Evolutionary conservation across 2,888 invertebrate genomes (phyloP), one percentile per base, ranked within the genome.

Genomic region (Litoditis marina): DNA sequence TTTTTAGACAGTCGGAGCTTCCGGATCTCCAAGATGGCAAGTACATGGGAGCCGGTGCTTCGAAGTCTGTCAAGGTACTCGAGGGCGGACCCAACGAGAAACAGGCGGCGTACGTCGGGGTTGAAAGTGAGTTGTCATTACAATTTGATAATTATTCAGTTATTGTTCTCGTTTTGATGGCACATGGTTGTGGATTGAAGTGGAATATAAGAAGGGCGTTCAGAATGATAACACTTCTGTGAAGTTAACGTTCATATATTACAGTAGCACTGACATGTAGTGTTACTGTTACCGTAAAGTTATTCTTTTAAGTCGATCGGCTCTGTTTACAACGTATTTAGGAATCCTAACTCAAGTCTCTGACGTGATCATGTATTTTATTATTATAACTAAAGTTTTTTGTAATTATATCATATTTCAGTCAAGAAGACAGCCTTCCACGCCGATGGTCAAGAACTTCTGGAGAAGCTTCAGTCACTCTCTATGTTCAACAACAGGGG

Each of bases 341-440:
- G 16, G 28, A 8, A 16, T 16, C 16, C 52, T 51, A n/a, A 11
- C 8, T 16, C 19, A 19, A 19, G 3, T n/a, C 1, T 46, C n/a
- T n/a, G n/a, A n/a, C n/a, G n/a, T n/a, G n/a, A n/a, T n/a, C n/a
- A n/a, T n/a, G n/a, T n/a, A n/a, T n/a, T n/a, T n/a, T n/a, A n/a
- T n/a, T n/a, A n/a, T n/a, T n/a, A n/a, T n/a, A n/a, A n/a, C n/a
- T n/a, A n/a, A n/a, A n/a, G n/a, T n/a, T n/a, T n/a, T n/a, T n/a
- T n/a, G n/a, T n/a, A n/a, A n/a, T n/a, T n/a, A n/a, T n/a, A n/a
- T n/a, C n/a, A n/a, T n/a, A n/a, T 39, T 54, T 7, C 39, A 54
- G 4, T 60, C 52, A 60, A 52, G 52, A 60, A 60, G 51, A 52
- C 60, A 2, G 60, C 60, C 2, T 39, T 60, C 39, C 60, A 60